Base-by-base conservation (phyloP, 2,888 invertebrate species). In the Eledona agricola region DNA sequence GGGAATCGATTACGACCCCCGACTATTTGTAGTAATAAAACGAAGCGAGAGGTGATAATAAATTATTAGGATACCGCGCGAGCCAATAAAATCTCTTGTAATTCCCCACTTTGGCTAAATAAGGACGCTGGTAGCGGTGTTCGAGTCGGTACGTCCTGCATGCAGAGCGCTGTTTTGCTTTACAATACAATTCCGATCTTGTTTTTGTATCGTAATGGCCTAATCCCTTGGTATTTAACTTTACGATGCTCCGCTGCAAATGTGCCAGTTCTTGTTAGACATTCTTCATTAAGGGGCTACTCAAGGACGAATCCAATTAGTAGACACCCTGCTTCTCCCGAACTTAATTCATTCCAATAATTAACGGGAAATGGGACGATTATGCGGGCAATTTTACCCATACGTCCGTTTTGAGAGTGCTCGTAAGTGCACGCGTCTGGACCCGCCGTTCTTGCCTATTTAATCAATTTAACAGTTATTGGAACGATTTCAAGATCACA, bases 41-140 rank as follows among this genome's bases (percentile, higher is more conserved):
- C 32, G 40, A 50, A 28, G 23, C 38, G 32, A 50, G 23, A 47
- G 42, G 42, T 37, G 49, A 43, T 54, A 43, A 31, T 49, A 49
- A 54, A 43, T 54, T 54, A 43, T 54, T 49, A 49, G 43, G 49
- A 54, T 49, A 22, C 43, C 26, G 7, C 29, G 13, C 20, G 31
- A 54, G 49, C 43, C 47, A 42, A 49, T 49, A 49, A 49, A 54
- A 54, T 49, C 54, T 35, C 28, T 17, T 47, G 51, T 25, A 29
- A 46, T 52, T 46, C 38, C 28, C 31, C 25, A 17, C 13, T 49
- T 31, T 34, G 35, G 20, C 47, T 54, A 54, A 54, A 54, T 54
- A 54, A 49, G 49, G 54, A 40, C 19, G 42, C 28, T 12, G 22
- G 46, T 16, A 25, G 32, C 29, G 25, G 7, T 38, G 38, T 17